Percentiles rank a stretch among this genome's conserved stretches.
Conservation (phyloP, 2,113 vertebrate species). For the Paracanthobrama guichenoti region DNA sequence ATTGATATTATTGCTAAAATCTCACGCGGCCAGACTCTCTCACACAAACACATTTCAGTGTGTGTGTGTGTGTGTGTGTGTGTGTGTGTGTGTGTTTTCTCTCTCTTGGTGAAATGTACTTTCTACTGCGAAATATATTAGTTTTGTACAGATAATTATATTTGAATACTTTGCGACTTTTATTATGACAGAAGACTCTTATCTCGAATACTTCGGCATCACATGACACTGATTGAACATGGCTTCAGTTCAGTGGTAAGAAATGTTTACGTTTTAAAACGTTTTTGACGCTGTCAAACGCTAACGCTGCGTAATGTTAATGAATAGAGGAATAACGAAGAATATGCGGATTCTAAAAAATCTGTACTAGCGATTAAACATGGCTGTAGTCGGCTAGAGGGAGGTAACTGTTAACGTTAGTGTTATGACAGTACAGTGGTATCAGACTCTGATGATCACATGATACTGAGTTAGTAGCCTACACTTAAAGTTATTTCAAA, state of each 20-base stretch:
- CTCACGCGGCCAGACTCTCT: too few relatives aligned
- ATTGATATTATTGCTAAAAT: too few relatives aligned
- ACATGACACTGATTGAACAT: constrained; percentile 72
- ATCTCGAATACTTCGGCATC: constrained; percentile 53
- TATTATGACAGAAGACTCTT: constrained; percentile 31
- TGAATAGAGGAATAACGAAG: neutral
- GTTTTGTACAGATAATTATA: too few relatives aligned
- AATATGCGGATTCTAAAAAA: neutral
- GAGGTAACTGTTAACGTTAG: neutral
- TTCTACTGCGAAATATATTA: too few relatives aligned
- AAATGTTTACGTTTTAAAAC: constrained; percentile 44
- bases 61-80: too few relatives aligned
- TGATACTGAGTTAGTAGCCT: neutral
- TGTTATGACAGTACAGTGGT: neutral
- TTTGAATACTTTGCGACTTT: neutral
- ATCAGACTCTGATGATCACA: neutral
- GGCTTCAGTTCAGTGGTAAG: constrained; percentile 79
- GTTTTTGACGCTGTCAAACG: neutral
- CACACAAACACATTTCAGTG: too few relatives aligned
- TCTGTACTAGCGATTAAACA: neutral
- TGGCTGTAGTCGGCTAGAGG: neutral
- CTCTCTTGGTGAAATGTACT: too few relatives aligned
- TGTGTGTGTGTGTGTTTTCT: too few relatives aligned
- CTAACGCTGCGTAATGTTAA: neutral
- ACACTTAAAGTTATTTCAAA: neutral